Percentiles rank a stretch among this genome's conserved stretches.
Evolutionary conservation across 1,140 invertebrate species (phyloP).

Genomic region (Drosophila nigromelanica): DNA sequence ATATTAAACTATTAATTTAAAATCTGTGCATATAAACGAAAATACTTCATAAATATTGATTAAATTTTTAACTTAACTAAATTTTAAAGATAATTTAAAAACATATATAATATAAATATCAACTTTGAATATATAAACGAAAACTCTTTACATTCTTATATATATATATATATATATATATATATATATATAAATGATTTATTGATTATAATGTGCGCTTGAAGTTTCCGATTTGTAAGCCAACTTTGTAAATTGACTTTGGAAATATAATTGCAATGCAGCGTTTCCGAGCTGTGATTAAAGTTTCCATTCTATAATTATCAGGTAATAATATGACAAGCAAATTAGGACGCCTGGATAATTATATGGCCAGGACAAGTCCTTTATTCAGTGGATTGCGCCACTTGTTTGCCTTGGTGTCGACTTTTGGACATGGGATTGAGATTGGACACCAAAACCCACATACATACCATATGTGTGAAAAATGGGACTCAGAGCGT

Average conservation of each 20-base stretch:
- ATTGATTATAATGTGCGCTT: too few relatives aligned
- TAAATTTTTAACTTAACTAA: too few relatives aligned
- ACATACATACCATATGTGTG: neutral
- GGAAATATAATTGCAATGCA: neutral
- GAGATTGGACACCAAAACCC: neutral
- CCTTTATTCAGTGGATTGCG: slow-evolving; percentile 5
- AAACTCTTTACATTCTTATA: too few relatives aligned
- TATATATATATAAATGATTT: too few relatives aligned
- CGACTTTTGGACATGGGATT: neutral
- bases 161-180: too few relatives aligned
- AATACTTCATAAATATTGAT: too few relatives aligned
- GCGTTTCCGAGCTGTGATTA: neutral
- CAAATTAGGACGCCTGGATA: slow-evolving; percentile 23
- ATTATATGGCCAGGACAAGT: slow-evolving; percentile 7
- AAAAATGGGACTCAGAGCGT: slow-evolving; percentile 21
- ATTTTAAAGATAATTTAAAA: too few relatives aligned
- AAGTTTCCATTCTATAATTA: slow-evolving; percentile 1
- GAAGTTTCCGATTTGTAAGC: too few relatives aligned
- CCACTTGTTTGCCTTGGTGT: slow-evolving; percentile 20
- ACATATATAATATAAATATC: too few relatives aligned
- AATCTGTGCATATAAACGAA: too few relatives aligned
- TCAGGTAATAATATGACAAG: slow-evolving; percentile 11
- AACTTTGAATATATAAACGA: too few relatives aligned
- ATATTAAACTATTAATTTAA: too few relatives aligned
- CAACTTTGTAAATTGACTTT: neutral